Evolutionary conservation across 2,888 invertebrate genomes (phyloP).

Genomic region (Clostera curtula): DNA sequence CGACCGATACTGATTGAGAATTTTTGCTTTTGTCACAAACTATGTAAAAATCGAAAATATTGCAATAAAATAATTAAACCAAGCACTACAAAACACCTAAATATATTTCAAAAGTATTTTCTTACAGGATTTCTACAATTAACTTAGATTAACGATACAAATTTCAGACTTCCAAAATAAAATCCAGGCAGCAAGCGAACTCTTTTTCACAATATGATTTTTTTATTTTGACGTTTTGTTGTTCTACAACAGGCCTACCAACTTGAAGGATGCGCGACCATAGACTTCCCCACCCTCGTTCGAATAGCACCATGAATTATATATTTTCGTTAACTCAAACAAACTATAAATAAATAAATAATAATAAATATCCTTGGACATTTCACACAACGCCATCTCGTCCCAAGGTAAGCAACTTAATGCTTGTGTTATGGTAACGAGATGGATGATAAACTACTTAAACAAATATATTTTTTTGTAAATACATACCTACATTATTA

Average conservation of each 20-base stretch:
- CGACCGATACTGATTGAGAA: constrained; percentile 39
- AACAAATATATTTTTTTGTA: too few relatives aligned
- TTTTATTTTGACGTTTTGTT: constrained; percentile 45
- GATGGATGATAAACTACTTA: too few relatives aligned
- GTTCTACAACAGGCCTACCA: constrained; percentile 25
- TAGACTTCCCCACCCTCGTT: constrained; percentile 7
- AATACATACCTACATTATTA: too few relatives aligned
- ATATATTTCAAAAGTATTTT: constrained; percentile 35
- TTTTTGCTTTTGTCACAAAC: constrained; percentile 44
- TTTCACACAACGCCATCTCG: too few relatives aligned
- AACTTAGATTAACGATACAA: constrained; percentile 48
- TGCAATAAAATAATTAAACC: constrained; percentile 34
- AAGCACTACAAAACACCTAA: constrained; percentile 40
- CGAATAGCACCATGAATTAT: constrained; percentile 8
- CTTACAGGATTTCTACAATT: constrained; percentile 50
- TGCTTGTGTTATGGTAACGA: too few relatives aligned
- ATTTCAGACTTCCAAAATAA: constrained; percentile 51
- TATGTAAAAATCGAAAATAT: constrained; percentile 49
- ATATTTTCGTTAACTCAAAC: too few relatives aligned
- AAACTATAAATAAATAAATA: too few relatives aligned
- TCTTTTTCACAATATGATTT: constrained; percentile 43
- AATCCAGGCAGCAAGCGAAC: constrained; percentile 33
- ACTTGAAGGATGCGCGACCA: constrained; percentile 20
- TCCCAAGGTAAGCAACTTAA: too few relatives aligned
- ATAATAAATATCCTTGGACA: too few relatives aligned